Evolutionary conservation across 2,797 vertebrate species (phyloP), one percentile per base, ranked within the genome.

Genomic region (Muraenolepis orangiensis): DNA sequence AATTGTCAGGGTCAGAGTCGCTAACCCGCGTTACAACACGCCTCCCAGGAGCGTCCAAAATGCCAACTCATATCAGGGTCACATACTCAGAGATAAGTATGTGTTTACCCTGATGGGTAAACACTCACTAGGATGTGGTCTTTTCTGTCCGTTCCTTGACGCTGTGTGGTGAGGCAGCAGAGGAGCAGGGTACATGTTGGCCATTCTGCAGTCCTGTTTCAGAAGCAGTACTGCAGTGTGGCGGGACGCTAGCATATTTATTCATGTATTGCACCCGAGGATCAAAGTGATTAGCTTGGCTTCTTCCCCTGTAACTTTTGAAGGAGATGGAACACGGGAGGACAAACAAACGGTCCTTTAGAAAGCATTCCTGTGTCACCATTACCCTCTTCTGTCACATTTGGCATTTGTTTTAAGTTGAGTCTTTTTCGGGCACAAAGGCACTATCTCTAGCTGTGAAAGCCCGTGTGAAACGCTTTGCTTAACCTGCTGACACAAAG

Each of bases 401-500:
- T 88, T 88, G 86, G 86, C 86, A 87, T 91, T 91, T 91, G 86
- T 90, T 90, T 91, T 86, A 85, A 91, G 85, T 81, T 86, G 84
- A 91, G 85, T 81, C 74, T 87, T 89, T n/a, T 89, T 88, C 76
- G 86, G 82, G 86, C 86, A 89, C 87, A 91, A 90, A 91, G 84
- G 86, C 85, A 82, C 82, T 82, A 86, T 89, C 86, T 87, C 73
- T 64, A 79, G 85, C 87, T 83, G 83, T 90, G 88, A 91, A 90
- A 91, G 85, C 85, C 81, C 70, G 81, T 77, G 85, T 83, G 85
- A 91, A 91, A 91, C 71, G 83, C 82, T 87, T 87, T 88, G 88
- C 87, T 91, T 91, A 91, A 91, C 90, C 91, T 87, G 87, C 87
- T 87, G 89, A 92, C 90, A 90, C 87, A 87, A 89, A 88, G 79